A percentile compares a stretch with the other conserved stretches of the same genome.
Conservation (phyloP, 2,797 vertebrate genomes). For the Scarus forsteni region DNA sequence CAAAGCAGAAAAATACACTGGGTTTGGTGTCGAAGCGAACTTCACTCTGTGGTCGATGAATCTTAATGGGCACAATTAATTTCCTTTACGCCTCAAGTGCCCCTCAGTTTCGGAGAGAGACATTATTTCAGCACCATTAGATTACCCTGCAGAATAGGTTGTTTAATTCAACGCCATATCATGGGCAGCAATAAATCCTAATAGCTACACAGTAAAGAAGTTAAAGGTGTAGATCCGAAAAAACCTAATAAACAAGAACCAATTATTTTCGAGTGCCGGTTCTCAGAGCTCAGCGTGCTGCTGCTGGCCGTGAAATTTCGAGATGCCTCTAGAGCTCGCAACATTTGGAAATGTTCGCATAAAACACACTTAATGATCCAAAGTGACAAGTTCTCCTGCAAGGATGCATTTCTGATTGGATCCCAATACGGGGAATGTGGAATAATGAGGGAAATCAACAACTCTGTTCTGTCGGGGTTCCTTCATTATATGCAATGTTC, state of each 20-base stretch:
- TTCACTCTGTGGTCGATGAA: conserved; percentile 77
- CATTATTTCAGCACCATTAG: conserved; percentile 83
- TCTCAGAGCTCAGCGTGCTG: conserved; percentile 23
- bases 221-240: conserved; percentile 70
- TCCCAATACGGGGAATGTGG: conserved; percentile 37
- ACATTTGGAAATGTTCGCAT: conserved; percentile 49
- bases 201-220: conserved; percentile 71
- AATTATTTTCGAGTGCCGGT: conserved; percentile 74
- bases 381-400: conserved; percentile 46
- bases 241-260: conserved; percentile 76
- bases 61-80: conserved; percentile 83
- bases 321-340: conserved; percentile 30
- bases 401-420: conserved; percentile 57
- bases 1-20: conserved; percentile 56
- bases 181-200: conserved; percentile 72
- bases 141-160: conserved; percentile 74
- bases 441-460: conserved; percentile 71
- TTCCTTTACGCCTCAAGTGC: conserved; percentile 78
- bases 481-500: conserved; percentile 54
- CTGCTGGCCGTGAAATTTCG: conserved; percentile 25
- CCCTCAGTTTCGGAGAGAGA: conserved; percentile 72
- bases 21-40: conserved; percentile 61
- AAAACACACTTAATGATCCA: conserved; percentile 61
- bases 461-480: conserved; percentile 41
- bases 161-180: conserved; percentile 75